Base-by-base conservation (phyloP, 2,888 invertebrate species). In the Deilephila elpenor region DNA sequence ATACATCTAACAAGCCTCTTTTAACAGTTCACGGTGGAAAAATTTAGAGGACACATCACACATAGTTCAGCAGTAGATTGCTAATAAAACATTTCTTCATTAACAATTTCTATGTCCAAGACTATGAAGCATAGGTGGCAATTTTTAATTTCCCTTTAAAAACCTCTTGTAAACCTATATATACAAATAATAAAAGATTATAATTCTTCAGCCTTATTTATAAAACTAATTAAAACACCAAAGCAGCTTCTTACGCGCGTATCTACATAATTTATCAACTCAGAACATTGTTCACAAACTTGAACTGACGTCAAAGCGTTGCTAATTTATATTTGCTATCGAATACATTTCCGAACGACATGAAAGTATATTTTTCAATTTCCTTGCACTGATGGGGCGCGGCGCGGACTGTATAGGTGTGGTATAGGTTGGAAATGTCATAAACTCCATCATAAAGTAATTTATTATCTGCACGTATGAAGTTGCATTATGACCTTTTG, bases 311-410 rank as follows among this genome's bases (percentile, higher is more conserved):
- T 37, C 37, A 6, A 32, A 64, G 37, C 8, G 34, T 37, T n/a
- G 37, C 7, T 64, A 64, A 60, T 37, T 37, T 19, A 61, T 37
- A 64, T 37, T 44, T 64, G n/a, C 37, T n/a, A 56, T 56, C 56
- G 37, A 44, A 20, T 64, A 64, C n/a, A 64, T 64, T 64, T 11
- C 20, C 64, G 37, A 8, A 7, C 1, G 17, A 4, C 29, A 61
- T 29, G 32, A 19, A 37, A 64, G 20, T 44, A 44, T n/a, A 37
- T 64, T 64, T 37, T 64, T 64, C 20, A 37, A 64, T 64, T 64
- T 64, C 64, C 64, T 37, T 37, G 34, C 29, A 37, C 37, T n/a
- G 8, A 20, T 37, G 34, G 6, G 3, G 37, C 14, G 37, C 4
- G 37, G 34, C 34, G n/a, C 25, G 25, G 25, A 25, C 25, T 25